A percentile compares a stretch with the other conserved stretches of the same genome.
Conservation (phyloP, 2,888 invertebrate genomes). For the Branchellion lobata region DNA sequence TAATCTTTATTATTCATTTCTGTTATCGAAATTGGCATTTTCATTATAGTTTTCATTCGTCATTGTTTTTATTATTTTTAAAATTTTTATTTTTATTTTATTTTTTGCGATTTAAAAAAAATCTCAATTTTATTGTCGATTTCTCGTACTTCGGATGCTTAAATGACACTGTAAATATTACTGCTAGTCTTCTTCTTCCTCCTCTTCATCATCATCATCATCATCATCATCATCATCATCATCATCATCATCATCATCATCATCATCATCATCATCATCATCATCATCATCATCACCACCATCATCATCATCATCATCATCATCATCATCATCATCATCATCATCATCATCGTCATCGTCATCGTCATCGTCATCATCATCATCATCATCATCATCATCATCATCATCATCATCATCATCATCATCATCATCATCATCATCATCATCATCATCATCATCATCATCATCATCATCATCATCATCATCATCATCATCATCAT, state of each 20-base stretch:
- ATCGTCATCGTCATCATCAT: slow-evolving; percentile 3
- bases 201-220: not conserved
- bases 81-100: too few species aligned
- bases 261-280: slow-evolving; percentile 40
- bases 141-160: too few species aligned
- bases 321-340: slow-evolving; percentile 32
- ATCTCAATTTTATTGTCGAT: too few species aligned
- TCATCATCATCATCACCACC: slow-evolving; percentile 41
- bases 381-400: not conserved
- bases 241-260: slow-evolving; percentile 27
- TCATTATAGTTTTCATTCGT: too few species aligned
- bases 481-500: slow-evolving; percentile 33
- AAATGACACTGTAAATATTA: slow-evolving; percentile 4
- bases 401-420: slow-evolving; percentile 25
- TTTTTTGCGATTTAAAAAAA: too few species aligned
- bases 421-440: slow-evolving; percentile 38
- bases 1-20: too few species aligned
- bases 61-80: too few species aligned
- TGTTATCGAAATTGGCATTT: too few species aligned
- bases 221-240: slow-evolving; percentile 10
- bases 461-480: slow-evolving; percentile 38
- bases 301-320: slow-evolving; percentile 36
- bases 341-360: slow-evolving; percentile 32
- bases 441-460: slow-evolving; percentile 42
- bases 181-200: too few species aligned